Percentiles rank a stretch among this genome's conserved stretches.
Conservation (phyloP, 2,888 invertebrate genomes). For the Pachydiplax longipennis region DNA sequence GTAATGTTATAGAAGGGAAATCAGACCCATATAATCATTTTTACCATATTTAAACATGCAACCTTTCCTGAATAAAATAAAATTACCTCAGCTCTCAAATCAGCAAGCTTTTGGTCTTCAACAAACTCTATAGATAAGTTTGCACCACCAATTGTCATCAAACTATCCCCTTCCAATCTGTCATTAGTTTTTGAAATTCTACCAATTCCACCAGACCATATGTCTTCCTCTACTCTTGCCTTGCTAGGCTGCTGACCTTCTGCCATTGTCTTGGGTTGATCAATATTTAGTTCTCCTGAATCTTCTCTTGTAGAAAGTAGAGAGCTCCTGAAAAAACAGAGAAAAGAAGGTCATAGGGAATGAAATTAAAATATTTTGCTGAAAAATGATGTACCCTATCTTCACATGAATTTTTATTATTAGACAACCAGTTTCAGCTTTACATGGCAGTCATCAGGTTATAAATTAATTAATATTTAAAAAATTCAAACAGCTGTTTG, state of each 20-base stretch:
- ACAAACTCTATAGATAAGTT: conserved; percentile 9
- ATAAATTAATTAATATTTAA: no score
- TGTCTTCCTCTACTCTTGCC: conserved; percentile 8
- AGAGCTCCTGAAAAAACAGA: not conserved
- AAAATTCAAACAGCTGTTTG: no score
- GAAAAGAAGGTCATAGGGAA: not conserved
- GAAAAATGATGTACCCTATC: no score
- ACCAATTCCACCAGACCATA: conserved; percentile 10
- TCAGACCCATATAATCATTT: no score
- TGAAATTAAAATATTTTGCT: no score
- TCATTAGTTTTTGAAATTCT: not conserved
- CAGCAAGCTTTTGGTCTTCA: conserved; percentile 21
- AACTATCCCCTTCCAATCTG: conserved; percentile 47
- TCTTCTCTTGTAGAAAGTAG: conserved; percentile 7
- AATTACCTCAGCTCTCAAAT: conserved; percentile 26
- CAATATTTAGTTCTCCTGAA: not conserved
- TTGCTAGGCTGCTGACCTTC: conserved; percentile 20
- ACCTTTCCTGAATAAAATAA: not conserved
- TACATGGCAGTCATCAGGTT: no score
- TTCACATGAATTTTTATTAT: no score
- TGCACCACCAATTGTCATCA: conserved; percentile 55
- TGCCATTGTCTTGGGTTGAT: not conserved
- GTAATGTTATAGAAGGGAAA: no score
- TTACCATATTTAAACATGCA: no score
- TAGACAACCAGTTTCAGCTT: no score